Conservation (phyloP, 2,888 invertebrate species). For the Acronicta aceris region DNA sequence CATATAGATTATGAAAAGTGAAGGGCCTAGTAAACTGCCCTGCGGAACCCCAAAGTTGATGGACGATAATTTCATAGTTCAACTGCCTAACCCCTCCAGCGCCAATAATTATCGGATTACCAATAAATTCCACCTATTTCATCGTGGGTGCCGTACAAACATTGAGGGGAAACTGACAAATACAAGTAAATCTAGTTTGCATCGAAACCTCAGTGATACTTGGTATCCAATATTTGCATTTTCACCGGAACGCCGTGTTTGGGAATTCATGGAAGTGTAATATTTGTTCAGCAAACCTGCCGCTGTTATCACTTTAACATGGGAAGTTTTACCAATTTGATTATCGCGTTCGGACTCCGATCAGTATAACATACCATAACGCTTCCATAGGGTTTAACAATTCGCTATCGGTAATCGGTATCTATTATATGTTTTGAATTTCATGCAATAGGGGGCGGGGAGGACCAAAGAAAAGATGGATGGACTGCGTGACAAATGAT, state of each 20-base stretch:
- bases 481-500: no score
- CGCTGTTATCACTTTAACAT: constrained; percentile 24
- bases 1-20: no score
- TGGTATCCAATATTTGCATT: constrained; percentile 63
- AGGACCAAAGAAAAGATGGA: no score
- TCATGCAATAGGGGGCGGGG: no score
- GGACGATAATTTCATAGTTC: constrained; percentile 23
- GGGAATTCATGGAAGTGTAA: constrained; percentile 55
- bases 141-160: constrained; percentile 51
- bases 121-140: constrained; percentile 34
- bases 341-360: background rate
- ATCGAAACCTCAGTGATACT: constrained; percentile 55
- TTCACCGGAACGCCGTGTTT: constrained; percentile 49
- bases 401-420: no score
- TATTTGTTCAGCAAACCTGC: constrained; percentile 44
- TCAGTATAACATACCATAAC: background rate
- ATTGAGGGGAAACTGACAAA: constrained; percentile 56
- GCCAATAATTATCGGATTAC: constrained; percentile 29
- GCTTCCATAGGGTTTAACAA: no score
- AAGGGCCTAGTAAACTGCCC: no score
- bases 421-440: no score
- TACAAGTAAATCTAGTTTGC: constrained; percentile 66
- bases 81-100: constrained; percentile 2
- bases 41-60: no score
- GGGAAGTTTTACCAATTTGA: constrained; percentile 13